phyloP scores from a whole-genome alignment of 2,113 vertebrate species.

The Columbina picui region DNA sequence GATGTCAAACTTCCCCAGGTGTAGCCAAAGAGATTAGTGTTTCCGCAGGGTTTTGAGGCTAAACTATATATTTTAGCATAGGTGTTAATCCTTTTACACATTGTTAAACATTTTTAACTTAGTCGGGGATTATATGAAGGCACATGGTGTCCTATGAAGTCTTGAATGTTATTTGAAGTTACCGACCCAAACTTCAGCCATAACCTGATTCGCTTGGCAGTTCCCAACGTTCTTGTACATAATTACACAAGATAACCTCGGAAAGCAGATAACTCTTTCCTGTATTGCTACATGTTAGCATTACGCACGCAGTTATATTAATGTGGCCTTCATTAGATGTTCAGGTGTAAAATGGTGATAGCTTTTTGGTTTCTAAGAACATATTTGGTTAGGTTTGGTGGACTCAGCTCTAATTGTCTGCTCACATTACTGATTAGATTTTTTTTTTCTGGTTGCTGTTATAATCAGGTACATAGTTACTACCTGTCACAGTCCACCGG shows the following conservation, averaged over 20 bases:
- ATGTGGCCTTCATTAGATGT: neutral
- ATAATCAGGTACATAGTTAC: neutral
- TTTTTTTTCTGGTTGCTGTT: neutral
- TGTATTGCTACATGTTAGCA: neutral
- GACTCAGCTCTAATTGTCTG: neutral
- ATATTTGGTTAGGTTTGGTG: neutral
- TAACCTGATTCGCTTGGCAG: neutral
- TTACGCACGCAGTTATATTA: neutral
- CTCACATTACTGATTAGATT: neutral
- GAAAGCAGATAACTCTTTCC: neutral
- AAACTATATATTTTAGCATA: neutral
- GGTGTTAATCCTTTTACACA: neutral
- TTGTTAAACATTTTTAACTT: neutral
- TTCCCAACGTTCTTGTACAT: neutral
- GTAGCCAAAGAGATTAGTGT: neutral
- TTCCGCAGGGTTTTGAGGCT: neutral
- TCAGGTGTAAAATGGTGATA: neutral
- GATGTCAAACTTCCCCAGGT: neutral
- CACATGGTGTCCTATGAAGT: neutral
- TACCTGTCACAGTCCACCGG: too few relatives aligned
- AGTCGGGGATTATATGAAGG: neutral
- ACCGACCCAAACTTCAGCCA: neutral
- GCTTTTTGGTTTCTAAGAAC: neutral
- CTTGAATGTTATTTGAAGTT: neutral
- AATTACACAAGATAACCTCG: neutral